Conservation (phyloP, 2,113 vertebrate genomes). For the Plotosus lineatus region DNA sequence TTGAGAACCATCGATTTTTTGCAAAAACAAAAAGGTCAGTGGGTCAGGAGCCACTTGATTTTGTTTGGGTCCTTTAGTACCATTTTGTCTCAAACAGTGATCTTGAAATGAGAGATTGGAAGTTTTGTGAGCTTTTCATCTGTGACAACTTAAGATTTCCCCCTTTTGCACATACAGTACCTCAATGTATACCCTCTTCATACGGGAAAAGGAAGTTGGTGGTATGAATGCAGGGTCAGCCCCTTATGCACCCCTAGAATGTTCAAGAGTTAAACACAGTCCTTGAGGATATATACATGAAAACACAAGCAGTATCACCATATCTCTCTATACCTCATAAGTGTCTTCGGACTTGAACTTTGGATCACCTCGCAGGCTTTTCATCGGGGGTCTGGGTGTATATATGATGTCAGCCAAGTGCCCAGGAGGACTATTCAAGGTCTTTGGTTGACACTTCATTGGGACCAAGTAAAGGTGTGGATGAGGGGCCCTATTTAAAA, state of each 20-base stretch:
- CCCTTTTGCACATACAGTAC: background rate
- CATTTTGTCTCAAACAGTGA: background rate
- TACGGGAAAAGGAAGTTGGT: background rate
- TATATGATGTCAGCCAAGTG: no score
- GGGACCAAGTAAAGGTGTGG: no score
- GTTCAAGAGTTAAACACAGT: background rate
- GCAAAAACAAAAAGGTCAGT: constrained; percentile 86
- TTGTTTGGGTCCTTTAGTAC: background rate
- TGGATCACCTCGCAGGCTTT: background rate
- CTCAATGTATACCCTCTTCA: background rate
- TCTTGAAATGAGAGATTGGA: background rate
- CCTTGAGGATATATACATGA: background rate
- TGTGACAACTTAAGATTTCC: background rate
- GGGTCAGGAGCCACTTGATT: background rate
- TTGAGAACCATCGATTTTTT: constrained; percentile 81
- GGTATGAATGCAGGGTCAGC: background rate
- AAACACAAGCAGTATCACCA: background rate
- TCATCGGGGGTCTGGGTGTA: no score
- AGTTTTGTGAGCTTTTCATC: background rate
- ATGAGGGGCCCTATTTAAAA: no score
- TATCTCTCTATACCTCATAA: background rate
- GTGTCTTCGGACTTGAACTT: background rate
- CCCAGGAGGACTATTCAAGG: no score
- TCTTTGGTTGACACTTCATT: no score
- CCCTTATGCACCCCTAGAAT: background rate